A percentile compares a stretch with the other conserved stretches of the same genome.
These are phyloP conservation scores for Apogon hyalosoma DNA, from an alignment of 2,797 vertebrate genomes.

Conservation along the genomic window DNA sequence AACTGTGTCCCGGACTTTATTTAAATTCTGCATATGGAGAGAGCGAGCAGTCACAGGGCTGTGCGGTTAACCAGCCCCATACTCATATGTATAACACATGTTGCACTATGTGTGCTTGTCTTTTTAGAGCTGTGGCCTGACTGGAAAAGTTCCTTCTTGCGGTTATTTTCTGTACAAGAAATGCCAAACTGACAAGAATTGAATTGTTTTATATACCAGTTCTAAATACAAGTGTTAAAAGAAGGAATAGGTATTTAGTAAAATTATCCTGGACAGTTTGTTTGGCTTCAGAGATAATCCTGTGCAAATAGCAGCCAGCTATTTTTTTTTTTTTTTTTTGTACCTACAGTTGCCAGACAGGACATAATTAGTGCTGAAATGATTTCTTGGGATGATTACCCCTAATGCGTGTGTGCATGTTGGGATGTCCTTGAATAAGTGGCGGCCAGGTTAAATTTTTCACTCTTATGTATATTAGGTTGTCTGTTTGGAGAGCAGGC, in stretches of 20 bases:
- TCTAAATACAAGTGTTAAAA: not conserved
- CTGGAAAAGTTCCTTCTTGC: conserved; percentile 18
- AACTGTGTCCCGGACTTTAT: conserved; percentile 28
- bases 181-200: conserved; percentile 11
- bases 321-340: not conserved
- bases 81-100: conserved; percentile 52
- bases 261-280: not conserved
- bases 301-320: too few species aligned
- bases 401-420: conserved; percentile 10
- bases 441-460: conserved; percentile 66
- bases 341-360: conserved; percentile 1
- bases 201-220: not conserved
- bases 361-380: not conserved
- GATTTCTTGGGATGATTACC: conserved; percentile 1
- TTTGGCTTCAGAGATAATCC: not conserved
- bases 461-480: conserved; percentile 72
- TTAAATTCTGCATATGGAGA: conserved; percentile 28
- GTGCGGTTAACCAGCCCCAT: conserved; percentile 23
- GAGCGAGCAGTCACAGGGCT: conserved; percentile 8
- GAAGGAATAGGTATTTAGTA: not conserved
- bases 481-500: conserved; percentile 76
- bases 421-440: conserved; percentile 53
- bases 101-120: conserved; percentile 22
- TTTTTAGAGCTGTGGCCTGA: conserved; percentile 1
- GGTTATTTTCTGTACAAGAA: conserved; percentile 3